Conservation (phyloP, 1,140 invertebrate genomes). For the Diabrotica virgifera region DNA sequence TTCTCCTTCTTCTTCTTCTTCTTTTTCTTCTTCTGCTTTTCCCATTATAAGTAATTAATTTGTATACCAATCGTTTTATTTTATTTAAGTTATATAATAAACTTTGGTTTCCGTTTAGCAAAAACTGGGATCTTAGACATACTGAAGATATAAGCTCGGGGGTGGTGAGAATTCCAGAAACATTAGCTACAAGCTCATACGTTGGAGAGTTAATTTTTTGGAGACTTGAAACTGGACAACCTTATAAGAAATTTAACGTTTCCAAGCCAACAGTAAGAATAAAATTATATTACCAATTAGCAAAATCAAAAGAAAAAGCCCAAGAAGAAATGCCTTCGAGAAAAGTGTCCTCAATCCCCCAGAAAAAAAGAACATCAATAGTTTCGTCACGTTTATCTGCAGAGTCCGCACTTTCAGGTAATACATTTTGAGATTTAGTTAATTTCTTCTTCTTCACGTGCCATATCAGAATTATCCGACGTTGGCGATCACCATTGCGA, state of each 20-base stretch:
- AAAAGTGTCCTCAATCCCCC: neutral
- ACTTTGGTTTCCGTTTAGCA: constrained; percentile 24
- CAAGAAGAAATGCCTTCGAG: constrained; percentile 3
- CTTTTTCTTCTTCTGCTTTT: no score
- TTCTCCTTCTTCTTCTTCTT: no score
- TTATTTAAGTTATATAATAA: constrained; percentile 4
- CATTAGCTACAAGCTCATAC: constrained; percentile 65
- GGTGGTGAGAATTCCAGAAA: constrained; percentile 58
- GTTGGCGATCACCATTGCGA: no score
- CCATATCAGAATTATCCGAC: no score
- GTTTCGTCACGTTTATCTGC: neutral
- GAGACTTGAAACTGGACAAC: constrained; percentile 49
- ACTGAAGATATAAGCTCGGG: constrained; percentile 69
- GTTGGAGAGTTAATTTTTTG: constrained; percentile 77
- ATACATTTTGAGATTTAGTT: neutral
- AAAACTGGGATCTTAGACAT: constrained; percentile 60
- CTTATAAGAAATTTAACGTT: constrained; percentile 44
- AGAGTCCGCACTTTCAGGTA: neutral
- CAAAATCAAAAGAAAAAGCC: constrained; percentile 23
- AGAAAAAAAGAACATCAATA: neutral
- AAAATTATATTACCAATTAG: constrained; percentile 41
- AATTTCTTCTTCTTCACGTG: no score
- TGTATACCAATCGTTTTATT: no score
- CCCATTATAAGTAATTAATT: no score
- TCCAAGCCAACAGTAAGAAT: constrained; percentile 42